Conservation (phyloP, 92 coral and sea anemone species). For the Micromussa lordhowensis region DNA sequence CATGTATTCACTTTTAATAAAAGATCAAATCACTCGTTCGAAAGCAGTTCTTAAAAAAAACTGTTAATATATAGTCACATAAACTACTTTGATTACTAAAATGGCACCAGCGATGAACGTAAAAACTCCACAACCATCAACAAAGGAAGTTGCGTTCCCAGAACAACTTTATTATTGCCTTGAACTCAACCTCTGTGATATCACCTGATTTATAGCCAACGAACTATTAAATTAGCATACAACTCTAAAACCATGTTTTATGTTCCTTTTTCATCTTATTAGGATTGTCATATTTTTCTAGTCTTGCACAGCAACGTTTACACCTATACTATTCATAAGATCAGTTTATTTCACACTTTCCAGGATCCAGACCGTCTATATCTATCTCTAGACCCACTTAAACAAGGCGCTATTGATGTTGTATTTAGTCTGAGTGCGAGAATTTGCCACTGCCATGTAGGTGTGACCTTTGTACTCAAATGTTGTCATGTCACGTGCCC, state of each 20-base stretch:
- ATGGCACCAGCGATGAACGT: too few relatives aligned
- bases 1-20: too few relatives aligned
- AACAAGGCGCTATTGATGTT: background rate
- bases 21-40: too few relatives aligned
- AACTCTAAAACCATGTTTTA: background rate
- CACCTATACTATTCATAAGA: background rate
- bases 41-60: too few relatives aligned
- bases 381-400: background rate
- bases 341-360: background rate
- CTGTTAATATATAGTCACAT: too few relatives aligned
- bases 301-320: background rate
- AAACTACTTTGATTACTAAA: too few relatives aligned
- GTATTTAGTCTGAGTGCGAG: background rate
- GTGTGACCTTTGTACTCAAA: constrained; percentile 57
- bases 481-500: constrained; percentile 50
- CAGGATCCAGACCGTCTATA: background rate
- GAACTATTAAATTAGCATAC: too few relatives aligned
- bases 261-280: background rate
- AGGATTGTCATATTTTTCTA: background rate
- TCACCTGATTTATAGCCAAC: too few relatives aligned
- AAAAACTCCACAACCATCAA: too few relatives aligned
- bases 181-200: too few relatives aligned
- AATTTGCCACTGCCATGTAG: constrained; percentile 7
- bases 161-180: too few relatives aligned
- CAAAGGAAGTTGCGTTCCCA: too few relatives aligned